Percentiles rank a stretch among this genome's conserved stretches.
Evolutionary conservation across 2,113 vertebrate genomes (phyloP).

Genomic region (Gymnarchus niloticus): DNA sequence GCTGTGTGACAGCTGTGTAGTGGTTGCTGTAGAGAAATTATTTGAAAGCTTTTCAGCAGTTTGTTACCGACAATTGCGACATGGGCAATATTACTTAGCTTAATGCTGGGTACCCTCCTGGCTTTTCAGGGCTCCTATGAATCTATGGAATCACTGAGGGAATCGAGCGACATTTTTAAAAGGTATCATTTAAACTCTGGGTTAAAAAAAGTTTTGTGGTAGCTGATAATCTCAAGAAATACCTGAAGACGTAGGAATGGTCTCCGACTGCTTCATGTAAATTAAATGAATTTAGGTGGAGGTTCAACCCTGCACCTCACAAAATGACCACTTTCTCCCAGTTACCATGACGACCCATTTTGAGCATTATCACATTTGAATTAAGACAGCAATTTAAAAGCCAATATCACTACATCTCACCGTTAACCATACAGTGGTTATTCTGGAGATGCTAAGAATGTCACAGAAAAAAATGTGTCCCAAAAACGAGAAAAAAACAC

Average conservation of each 20-base stretch:
- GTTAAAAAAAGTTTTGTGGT: not conserved
- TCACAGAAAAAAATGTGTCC: not conserved
- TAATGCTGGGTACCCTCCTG: not conserved
- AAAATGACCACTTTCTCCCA: not conserved
- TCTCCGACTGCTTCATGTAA: not conserved
- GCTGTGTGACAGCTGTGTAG: not conserved
- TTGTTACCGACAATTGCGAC: not conserved
- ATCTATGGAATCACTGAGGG: not conserved
- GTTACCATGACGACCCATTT: conserved; percentile 3
- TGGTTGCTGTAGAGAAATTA: not conserved
- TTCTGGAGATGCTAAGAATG: not conserved
- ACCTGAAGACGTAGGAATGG: not conserved
- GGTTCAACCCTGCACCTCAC: not conserved
- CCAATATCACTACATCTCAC: not conserved
- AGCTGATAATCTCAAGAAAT: conserved; percentile 8
- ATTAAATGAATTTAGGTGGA: not conserved
- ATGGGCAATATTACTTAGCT: not conserved
- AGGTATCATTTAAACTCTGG: not conserved
- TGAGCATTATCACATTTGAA: not conserved
- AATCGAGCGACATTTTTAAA: not conserved
- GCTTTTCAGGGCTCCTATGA: not conserved
- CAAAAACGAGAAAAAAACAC: not conserved
- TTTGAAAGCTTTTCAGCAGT: not conserved
- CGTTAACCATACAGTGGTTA: not conserved
- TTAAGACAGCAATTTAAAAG: not conserved